Percentiles rank a stretch among this genome's conserved stretches.
Evolutionary conservation across 2,888 invertebrate genomes (phyloP).

Genomic region (Phalangium opilio): DNA sequence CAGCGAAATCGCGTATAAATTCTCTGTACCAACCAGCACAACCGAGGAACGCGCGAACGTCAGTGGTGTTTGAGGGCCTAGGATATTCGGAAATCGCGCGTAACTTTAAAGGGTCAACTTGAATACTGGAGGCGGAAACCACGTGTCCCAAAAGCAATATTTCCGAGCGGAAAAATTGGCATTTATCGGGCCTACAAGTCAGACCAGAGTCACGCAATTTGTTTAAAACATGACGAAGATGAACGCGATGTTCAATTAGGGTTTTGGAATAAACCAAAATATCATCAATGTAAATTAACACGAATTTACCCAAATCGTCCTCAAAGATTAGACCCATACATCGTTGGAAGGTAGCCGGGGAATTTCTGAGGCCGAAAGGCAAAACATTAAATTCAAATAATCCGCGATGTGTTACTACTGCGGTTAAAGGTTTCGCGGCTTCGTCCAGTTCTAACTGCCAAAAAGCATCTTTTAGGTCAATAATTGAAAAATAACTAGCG

Average conservation of each 20-base stretch:
- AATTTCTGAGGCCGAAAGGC: not conserved
- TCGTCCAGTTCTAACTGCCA: not conserved
- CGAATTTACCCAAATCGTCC: not conserved
- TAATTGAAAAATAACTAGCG: not conserved
- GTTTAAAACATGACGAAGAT: not conserved
- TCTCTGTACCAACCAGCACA: constrained; percentile 1
- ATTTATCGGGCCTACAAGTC: constrained; percentile 2
- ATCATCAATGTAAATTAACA: constrained; percentile 1
- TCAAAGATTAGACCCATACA: not conserved
- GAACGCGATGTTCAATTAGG: not conserved
- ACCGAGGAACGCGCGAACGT: constrained; percentile 3
- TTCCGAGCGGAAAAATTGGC: not conserved
- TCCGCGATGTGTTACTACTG: not conserved
- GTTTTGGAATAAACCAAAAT: not conserved
- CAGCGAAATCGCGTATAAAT: constrained; percentile 2
- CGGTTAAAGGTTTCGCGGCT: not conserved
- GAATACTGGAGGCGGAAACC: not conserved
- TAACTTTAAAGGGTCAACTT: not conserved
- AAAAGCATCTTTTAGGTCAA: constrained; percentile 1
- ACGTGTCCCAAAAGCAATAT: not conserved
- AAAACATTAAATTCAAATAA: not conserved
- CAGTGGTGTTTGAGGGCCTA: not conserved
- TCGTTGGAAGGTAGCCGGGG: not conserved
- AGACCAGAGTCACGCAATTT: not conserved
- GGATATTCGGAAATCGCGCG: not conserved